Conservation (phyloP, 2,888 invertebrate genomes). For the Meiosimyza platycephala region DNA sequence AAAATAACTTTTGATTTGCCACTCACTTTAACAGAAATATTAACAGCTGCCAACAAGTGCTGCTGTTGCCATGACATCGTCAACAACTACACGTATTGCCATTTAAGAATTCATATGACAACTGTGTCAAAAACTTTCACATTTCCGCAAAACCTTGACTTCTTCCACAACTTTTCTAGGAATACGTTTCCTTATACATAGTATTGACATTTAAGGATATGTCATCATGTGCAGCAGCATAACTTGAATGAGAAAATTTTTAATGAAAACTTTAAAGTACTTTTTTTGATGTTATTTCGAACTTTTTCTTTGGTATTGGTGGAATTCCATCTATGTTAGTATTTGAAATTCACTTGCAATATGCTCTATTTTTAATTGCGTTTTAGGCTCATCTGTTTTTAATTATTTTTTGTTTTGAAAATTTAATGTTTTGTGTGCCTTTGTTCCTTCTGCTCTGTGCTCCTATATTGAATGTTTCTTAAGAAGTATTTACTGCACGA, state of each 20-base stretch:
- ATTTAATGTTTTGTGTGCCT: background rate
- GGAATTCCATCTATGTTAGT: too few relatives aligned
- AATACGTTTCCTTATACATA: too few relatives aligned
- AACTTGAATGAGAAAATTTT: background rate
- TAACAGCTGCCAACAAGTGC: too few relatives aligned
- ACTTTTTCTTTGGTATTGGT: background rate
- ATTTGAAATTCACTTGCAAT: background rate
- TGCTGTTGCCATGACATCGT: too few relatives aligned
- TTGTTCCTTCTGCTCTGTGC: background rate
- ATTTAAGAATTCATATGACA: too few relatives aligned
- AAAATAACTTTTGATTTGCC: too few relatives aligned
- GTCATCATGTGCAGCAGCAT: background rate
- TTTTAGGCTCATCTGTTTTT: conserved; percentile 28
- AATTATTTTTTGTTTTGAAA: conserved; percentile 6
- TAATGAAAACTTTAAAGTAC: background rate
- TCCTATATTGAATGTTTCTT: background rate
- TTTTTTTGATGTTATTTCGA: background rate
- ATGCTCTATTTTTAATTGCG: background rate
- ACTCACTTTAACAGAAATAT: too few relatives aligned
- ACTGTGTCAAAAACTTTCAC: conserved; percentile 1
- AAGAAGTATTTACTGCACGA: background rate
- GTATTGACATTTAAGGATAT: background rate
- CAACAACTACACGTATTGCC: too few relatives aligned
- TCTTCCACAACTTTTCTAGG: too few relatives aligned
- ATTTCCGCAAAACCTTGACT: conserved; percentile 2